Evolutionary conservation across 2,888 invertebrate genomes (phyloP).

Genomic region (Agrotis puta): DNA sequence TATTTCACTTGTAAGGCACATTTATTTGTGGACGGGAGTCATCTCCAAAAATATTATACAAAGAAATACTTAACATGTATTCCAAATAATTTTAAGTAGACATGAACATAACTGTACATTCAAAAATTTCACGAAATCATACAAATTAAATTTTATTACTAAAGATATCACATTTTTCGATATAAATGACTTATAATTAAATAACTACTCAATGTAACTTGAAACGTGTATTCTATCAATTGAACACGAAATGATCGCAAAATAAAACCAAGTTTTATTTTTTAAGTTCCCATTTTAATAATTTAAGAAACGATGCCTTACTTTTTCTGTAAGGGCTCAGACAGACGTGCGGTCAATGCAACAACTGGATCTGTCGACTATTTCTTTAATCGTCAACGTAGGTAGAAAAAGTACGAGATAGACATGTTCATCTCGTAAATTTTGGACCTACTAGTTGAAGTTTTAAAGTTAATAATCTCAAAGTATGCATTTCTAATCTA

Average conservation of each 20-base stretch:
- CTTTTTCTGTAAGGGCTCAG: constrained; percentile 2
- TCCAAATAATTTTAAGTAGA: constrained; percentile 56
- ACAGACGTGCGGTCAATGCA: background rate
- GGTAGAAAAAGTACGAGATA: constrained; percentile 21
- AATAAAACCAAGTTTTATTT: constrained; percentile 41
- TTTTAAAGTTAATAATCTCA: background rate
- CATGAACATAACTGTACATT: constrained; percentile 52
- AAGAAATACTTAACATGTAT: constrained; percentile 58
- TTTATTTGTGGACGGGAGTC: constrained; percentile 80
- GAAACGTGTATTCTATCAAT: constrained; percentile 33
- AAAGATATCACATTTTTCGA: constrained; percentile 61
- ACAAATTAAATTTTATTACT: constrained; percentile 62
- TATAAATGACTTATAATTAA: constrained; percentile 44
- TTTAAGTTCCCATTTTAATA: constrained; percentile 17
- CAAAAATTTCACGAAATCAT: constrained; percentile 55
- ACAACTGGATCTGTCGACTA: background rate
- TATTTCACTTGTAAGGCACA: constrained; percentile 68
- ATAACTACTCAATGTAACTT: constrained; percentile 51
- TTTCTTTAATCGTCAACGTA: constrained; percentile 6
- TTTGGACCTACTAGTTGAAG: constrained; percentile 18
- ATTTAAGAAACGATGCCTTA: constrained; percentile 11
- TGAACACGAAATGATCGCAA: constrained; percentile 25
- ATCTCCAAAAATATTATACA: constrained; percentile 64
- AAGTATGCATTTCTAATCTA: background rate
- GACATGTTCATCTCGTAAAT: constrained; percentile 21